phyloP scores from a whole-genome alignment of 2,888 invertebrate species.

The Oligia fasciuncula region DNA sequence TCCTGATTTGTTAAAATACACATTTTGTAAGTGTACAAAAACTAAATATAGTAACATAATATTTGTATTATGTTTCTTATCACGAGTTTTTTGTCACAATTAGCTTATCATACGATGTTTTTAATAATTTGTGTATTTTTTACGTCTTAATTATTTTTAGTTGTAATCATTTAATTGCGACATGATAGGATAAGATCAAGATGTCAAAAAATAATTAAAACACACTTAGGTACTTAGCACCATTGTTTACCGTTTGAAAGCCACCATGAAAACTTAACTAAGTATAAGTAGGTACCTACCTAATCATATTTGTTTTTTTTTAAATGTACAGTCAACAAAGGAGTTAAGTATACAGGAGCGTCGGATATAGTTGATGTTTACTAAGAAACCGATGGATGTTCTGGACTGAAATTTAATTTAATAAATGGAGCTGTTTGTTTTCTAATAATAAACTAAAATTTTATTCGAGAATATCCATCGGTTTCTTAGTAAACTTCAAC shows the following conservation, averaged over 20 bases:
- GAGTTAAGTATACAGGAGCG: too few species aligned
- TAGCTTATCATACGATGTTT: constrained; percentile 23
- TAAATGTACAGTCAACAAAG: too few species aligned
- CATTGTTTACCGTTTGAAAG: background rate
- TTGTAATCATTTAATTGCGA: constrained; percentile 15
- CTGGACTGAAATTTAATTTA: too few species aligned
- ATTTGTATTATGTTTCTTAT: constrained; percentile 10
- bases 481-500: too few species aligned
- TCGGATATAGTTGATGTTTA: too few species aligned
- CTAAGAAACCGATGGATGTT: too few species aligned
- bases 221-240: background rate
- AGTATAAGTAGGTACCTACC: too few species aligned
- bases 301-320: too few species aligned
- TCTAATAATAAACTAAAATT: too few species aligned
- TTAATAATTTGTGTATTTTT: background rate
- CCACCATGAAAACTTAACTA: background rate
- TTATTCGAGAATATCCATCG: too few species aligned
- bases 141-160: constrained; percentile 12
- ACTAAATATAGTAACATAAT: background rate
- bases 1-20: background rate
- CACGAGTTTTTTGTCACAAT: background rate
- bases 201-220: constrained; percentile 3
- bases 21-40: too few species aligned
- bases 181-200: background rate
- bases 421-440: too few species aligned